These are phyloP conservation scores for Coreoperca whiteheadi DNA, from an alignment of 2,113 vertebrate genomes.

Conservation along the genomic window DNA sequence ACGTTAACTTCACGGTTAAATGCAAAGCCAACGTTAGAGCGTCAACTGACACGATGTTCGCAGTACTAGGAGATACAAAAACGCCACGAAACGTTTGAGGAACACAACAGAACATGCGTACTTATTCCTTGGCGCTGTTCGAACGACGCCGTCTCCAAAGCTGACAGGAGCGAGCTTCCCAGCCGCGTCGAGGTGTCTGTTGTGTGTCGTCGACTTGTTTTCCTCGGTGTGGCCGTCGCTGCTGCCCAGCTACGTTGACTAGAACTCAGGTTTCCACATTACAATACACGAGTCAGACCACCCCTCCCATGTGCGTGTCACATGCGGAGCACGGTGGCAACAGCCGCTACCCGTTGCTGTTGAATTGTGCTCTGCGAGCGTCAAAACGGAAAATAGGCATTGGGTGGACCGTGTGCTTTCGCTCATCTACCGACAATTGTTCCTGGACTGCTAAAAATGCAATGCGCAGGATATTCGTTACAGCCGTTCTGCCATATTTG, in stretches of 20 bases:
- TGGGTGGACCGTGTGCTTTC: fast-evolving
- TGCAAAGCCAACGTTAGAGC: not conserved
- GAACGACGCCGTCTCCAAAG: not conserved
- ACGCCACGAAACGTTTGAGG: not conserved
- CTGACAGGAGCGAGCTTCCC: too few species aligned
- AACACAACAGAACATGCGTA: not conserved
- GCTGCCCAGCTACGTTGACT: conserved; percentile 25
- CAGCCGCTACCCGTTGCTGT: not conserved
- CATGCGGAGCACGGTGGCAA: conserved; percentile 59
- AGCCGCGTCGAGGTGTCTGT: not conserved
- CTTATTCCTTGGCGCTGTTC: not conserved
- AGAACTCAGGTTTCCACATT: conserved; percentile 74
- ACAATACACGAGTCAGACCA: conserved; percentile 76
- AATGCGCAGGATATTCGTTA: not conserved
- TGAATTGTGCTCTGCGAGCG: not conserved
- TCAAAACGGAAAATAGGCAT: not conserved
- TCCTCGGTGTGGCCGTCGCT: not conserved
- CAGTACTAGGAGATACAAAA: fast-evolving
- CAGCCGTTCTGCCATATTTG: conserved; percentile 59
- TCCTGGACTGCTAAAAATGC: not conserved
- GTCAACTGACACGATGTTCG: not conserved
- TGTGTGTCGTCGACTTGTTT: not conserved
- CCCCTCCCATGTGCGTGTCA: conserved; percentile 62
- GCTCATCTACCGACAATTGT: not conserved
- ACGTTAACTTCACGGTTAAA: not conserved